Percentiles rank a stretch among this genome's conserved stretches.
These are phyloP conservation scores for Trididemnum miniatum DNA, from an alignment of 23 tunicate genomes.

Conservation along the genomic window DNA sequence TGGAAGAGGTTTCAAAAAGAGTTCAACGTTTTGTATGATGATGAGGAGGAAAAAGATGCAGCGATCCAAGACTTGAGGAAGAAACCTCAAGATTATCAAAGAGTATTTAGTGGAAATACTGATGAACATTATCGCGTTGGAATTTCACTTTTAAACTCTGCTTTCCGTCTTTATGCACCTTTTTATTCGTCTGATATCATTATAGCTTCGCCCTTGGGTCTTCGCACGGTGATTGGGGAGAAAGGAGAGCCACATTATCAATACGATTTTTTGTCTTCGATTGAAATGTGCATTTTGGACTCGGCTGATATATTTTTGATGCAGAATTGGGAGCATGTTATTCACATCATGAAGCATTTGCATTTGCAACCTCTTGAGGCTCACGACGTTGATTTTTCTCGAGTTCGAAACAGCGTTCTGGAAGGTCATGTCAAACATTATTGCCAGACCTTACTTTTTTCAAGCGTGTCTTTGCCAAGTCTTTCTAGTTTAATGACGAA, in stretches of 20 bases:
- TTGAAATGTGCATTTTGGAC: slow-evolving; percentile 82
- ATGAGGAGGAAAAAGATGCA: background rate
- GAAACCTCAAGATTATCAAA: slow-evolving; percentile 78
- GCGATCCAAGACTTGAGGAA: background rate
- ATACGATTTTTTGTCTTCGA: slow-evolving; percentile 80
- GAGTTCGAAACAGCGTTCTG: slow-evolving; percentile 62
- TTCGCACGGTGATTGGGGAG: slow-evolving; percentile 80
- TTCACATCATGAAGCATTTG: slow-evolving; percentile 77
- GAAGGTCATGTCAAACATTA: slow-evolving; percentile 78
- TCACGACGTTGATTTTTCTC: slow-evolving; percentile 83
- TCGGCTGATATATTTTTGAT: slow-evolving; percentile 78
- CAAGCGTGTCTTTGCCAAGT: slow-evolving; percentile 40
- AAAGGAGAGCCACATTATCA: slow-evolving; percentile 81
- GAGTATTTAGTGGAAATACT: slow-evolving; percentile 70
- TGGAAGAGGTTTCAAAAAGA: slow-evolving; percentile 80
- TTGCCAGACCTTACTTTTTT: slow-evolving; percentile 59
- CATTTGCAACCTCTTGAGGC: slow-evolving; percentile 70
- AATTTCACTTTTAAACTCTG: slow-evolving; percentile 35
- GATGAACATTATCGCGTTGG: slow-evolving; percentile 91
- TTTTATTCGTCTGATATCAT: slow-evolving; percentile 92
- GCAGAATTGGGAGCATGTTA: slow-evolving; percentile 95
- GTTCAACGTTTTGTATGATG: slow-evolving; percentile 23
- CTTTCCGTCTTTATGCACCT: slow-evolving; percentile 70
- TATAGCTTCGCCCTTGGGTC: slow-evolving; percentile 88
- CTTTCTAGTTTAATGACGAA: slow-evolving; percentile 60